phyloP scores from a whole-genome alignment of 2,888 invertebrate genomes.

The Drosophila seclusa region DNA sequence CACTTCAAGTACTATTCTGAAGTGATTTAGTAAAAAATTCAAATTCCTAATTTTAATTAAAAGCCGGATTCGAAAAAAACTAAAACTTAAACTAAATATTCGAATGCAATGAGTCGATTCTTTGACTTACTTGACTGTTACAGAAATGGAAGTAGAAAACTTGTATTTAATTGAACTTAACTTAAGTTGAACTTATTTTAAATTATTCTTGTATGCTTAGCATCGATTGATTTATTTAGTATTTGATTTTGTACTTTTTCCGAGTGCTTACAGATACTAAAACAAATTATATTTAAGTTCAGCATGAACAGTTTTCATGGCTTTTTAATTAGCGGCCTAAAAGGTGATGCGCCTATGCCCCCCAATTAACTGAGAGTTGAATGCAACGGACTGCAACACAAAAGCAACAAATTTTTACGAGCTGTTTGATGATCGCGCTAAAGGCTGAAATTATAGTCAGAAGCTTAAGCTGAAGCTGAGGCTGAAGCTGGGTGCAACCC shows the following conservation, averaged over 20 bases:
- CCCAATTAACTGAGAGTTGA: conserved; percentile 60
- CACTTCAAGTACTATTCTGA: neutral
- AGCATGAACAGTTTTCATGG: conserved; percentile 53
- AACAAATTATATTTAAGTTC: neutral
- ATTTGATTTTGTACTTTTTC: neutral
- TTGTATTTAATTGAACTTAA: neutral
- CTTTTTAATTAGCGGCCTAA: conserved; percentile 61
- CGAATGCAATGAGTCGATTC: neutral
- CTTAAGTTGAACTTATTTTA: neutral
- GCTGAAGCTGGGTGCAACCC: conserved; percentile 24
- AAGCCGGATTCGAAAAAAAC: neutral
- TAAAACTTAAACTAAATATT: neutral
- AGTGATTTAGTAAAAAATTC: neutral
- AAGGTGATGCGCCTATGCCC: conserved; percentile 33
- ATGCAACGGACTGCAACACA: conserved; percentile 22
- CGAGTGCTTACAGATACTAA: conserved; percentile 5
- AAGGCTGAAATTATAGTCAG: conserved; percentile 31
- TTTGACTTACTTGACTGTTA: neutral
- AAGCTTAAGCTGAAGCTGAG: neutral
- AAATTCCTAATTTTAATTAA: neutral
- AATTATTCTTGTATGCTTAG: neutral
- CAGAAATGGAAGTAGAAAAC: neutral
- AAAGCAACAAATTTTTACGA: conserved; percentile 43
- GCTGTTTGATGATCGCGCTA: conserved; percentile 52
- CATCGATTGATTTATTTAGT: neutral